Conservation (phyloP, 2,888 invertebrate species). For the Eilema griseolum region DNA sequence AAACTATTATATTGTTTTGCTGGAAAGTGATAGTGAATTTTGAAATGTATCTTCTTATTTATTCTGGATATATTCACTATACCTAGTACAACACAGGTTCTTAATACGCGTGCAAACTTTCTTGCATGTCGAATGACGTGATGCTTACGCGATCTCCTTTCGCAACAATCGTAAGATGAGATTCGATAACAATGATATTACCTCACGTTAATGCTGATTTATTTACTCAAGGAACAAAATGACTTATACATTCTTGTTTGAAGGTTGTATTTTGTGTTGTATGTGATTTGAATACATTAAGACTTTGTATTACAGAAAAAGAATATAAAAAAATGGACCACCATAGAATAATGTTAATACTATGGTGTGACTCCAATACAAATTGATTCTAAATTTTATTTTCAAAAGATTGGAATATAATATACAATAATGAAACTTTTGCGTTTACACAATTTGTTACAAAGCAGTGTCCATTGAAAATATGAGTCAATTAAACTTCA, state of each 20-base stretch:
- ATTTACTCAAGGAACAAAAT: neutral
- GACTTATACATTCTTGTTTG: slow-evolving; percentile 3
- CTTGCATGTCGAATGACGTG: neutral
- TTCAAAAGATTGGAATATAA: neutral
- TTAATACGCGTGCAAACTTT: neutral
- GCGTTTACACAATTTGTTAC: no score
- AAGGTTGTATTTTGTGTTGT: slow-evolving; percentile 37
- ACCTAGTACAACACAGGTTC: no score
- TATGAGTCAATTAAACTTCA: no score
- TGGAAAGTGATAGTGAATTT: no score
- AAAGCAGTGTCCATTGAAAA: no score
- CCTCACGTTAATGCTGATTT: slow-evolving; percentile 3
- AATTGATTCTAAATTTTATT: neutral
- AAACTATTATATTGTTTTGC: no score
- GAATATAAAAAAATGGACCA: slow-evolving; percentile 23
- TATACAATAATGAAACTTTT: neutral
- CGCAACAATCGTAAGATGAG: neutral
- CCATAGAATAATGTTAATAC: neutral
- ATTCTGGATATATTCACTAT: neutral
- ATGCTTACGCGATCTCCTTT: neutral
- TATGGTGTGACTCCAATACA: slow-evolving; percentile 1
- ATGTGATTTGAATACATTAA: slow-evolving; percentile 31
- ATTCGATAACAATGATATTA: neutral
- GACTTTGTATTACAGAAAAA: slow-evolving; percentile 18
- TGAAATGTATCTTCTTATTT: no score